Conservation (phyloP, 1,140 invertebrate species). For the Platyura marginata region DNA sequence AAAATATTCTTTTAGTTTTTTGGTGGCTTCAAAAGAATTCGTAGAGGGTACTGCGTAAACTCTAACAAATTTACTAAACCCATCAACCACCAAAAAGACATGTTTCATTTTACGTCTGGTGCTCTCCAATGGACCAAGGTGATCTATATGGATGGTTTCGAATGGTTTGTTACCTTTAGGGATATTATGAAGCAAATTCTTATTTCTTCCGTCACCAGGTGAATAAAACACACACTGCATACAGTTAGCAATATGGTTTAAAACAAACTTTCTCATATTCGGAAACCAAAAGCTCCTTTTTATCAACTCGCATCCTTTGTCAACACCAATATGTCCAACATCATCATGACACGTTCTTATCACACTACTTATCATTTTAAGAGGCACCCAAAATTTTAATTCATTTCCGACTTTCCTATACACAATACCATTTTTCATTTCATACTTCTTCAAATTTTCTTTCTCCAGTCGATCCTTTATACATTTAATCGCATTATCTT, state of each 20-base stretch:
- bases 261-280: not conserved
- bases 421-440: constrained; percentile 3
- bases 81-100: not conserved
- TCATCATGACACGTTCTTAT: constrained; percentile 6
- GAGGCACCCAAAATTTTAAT: constrained; percentile 9
- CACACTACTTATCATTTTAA: constrained; percentile 8
- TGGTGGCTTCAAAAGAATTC: constrained; percentile 5
- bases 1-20: constrained; percentile 8
- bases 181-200: constrained; percentile 12
- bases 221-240: constrained; percentile 2
- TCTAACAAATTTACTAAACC: constrained; percentile 7
- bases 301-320: constrained; percentile 1
- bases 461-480: constrained; percentile 1
- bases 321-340: constrained; percentile 7
- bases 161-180: constrained; percentile 12
- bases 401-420: constrained; percentile 1
- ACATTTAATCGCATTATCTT: constrained; percentile 2
- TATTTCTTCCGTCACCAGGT: constrained; percentile 1
- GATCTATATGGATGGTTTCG: constrained; percentile 12
- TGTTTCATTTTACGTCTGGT: not conserved
- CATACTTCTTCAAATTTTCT: constrained; percentile 1
- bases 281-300: constrained; percentile 9
- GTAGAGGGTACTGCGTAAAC: constrained; percentile 9
- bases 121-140: constrained; percentile 12
- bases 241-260: not conserved